Conservation (phyloP, 30 jellyfish, hydroid and myxozoan genomes). For the Turritopsis dohrnii region DNA sequence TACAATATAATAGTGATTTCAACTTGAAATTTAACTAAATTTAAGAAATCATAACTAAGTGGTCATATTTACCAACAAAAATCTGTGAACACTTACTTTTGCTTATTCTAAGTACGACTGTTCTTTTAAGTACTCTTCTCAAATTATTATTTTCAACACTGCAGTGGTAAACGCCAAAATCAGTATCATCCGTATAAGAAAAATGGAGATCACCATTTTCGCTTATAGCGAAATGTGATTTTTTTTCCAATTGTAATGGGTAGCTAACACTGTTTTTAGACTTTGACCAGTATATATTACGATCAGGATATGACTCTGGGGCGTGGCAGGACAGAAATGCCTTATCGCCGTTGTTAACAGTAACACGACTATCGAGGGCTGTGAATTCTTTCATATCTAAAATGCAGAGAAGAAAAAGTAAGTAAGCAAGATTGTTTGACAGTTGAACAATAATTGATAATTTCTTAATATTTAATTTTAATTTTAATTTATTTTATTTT, state of each 20-base stretch:
- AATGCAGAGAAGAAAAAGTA: background rate
- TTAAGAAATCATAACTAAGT: no score
- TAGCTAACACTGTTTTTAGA: conserved; percentile 19
- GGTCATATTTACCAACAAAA: no score
- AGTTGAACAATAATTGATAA: no score
- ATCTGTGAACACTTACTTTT: conserved; percentile 75
- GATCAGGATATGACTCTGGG: conserved; percentile 92
- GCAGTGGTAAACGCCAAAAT: conserved; percentile 69
- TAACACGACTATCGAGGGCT: conserved; percentile 56
- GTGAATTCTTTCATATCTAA: conserved; percentile 78
- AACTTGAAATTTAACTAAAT: no score
- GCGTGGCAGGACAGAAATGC: conserved; percentile 83
- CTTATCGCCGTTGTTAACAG: conserved; percentile 75
- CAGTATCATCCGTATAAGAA: conserved; percentile 68
- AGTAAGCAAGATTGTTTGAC: background rate
- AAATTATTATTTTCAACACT: conserved; percentile 70
- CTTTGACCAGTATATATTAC: conserved; percentile 78
- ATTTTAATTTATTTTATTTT: no score
- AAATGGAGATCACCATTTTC: conserved; percentile 85
- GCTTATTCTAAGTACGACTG: conserved; percentile 67
- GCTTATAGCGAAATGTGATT: conserved; percentile 62
- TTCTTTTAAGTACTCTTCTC: conserved; percentile 51
- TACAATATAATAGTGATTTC: background rate
- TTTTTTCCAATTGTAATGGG: conserved; percentile 57
- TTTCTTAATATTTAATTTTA: no score